Conservation (phyloP, 2,113 vertebrate species). For the Phyllostomus discolor region DNA sequence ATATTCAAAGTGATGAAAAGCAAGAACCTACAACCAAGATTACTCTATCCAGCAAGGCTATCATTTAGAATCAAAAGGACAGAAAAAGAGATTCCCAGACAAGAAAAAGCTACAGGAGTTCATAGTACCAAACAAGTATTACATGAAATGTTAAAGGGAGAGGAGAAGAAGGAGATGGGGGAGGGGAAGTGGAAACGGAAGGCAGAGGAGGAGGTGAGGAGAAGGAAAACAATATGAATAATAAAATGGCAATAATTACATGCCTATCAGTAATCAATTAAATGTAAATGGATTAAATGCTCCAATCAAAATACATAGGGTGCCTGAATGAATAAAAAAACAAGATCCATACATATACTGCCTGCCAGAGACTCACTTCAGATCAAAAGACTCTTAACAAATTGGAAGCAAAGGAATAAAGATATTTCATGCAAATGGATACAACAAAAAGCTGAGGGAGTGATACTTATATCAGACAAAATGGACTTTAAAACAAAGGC, state of each 20-base stretch:
- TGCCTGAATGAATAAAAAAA: background rate
- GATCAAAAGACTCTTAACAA: no score
- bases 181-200: background rate
- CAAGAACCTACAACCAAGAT: no score
- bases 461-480: background rate
- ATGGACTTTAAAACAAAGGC: background rate
- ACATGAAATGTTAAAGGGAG: background rate
- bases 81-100: no score
- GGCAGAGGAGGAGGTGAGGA: background rate
- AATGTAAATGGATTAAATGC: background rate
- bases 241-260: background rate
- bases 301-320: background rate
- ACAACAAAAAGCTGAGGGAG: background rate
- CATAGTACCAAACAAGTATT: background rate
- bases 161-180: background rate
- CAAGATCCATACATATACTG: background rate
- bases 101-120: background rate
- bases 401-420: no score
- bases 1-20: no score
- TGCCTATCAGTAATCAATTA: background rate
- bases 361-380: no score
- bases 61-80: no score
- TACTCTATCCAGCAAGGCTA: no score
- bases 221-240: background rate
- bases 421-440: no score